phyloP scores from a whole-genome alignment of 1,140 invertebrate species.

The Diorhabda elongata region DNA sequence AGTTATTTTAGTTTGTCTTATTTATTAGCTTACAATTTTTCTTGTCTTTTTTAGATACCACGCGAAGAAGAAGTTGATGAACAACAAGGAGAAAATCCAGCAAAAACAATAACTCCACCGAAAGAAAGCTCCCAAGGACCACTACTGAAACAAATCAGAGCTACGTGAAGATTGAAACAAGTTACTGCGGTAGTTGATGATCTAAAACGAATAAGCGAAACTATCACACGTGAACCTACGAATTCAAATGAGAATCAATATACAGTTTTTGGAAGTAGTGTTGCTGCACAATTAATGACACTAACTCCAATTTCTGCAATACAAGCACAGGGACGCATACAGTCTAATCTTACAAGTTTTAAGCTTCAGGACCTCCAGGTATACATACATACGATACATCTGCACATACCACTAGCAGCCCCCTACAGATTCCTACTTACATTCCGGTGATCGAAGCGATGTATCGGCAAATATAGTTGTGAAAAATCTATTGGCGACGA shows the following conservation, averaged over 20 bases:
- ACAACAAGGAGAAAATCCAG: slow-evolving; percentile 1
- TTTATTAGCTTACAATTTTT: too few species aligned
- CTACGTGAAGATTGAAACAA: too few species aligned
- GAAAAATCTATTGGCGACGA: too few species aligned
- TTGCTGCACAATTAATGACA: slow-evolving; percentile 20
- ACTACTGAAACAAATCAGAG: too few species aligned
- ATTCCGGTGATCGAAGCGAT: too few species aligned
- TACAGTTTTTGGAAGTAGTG: slow-evolving; percentile 13
- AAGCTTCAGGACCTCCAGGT: slow-evolving; percentile 15
- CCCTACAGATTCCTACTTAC: too few species aligned
- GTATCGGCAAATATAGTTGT: too few species aligned
- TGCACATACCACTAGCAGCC: neutral
- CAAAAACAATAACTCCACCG: neutral
- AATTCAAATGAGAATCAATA: slow-evolving; percentile 10
- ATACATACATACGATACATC: too few species aligned
- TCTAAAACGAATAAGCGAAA: slow-evolving; percentile 18
- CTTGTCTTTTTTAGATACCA: too few species aligned
- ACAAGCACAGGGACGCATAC: slow-evolving; percentile 12
- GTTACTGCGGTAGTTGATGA: slow-evolving; percentile 8
- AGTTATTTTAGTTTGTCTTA: too few species aligned
- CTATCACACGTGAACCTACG: slow-evolving; percentile 4
- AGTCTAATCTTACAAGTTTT: slow-evolving; percentile 14
- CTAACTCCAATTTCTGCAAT: slow-evolving; percentile 15
- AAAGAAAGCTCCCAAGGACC: slow-evolving; percentile 7
- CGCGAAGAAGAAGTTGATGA: slow-evolving; percentile 7